These are phyloP conservation scores for Sapayoa aenigma DNA, from an alignment of 2,113 vertebrate species.

Conservation along the genomic window DNA sequence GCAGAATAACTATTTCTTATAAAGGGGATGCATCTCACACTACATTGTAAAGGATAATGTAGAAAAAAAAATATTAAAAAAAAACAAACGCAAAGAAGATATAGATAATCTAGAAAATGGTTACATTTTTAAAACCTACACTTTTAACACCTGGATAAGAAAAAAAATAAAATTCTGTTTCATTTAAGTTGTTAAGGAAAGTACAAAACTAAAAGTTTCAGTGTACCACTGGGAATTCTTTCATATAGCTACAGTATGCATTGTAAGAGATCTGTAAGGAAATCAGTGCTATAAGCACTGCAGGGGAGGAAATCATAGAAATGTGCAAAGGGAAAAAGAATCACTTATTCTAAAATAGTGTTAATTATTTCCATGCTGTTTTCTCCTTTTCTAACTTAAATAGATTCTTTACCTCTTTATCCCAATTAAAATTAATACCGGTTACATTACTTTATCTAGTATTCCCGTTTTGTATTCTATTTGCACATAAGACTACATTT, in stretches of 20 bases:
- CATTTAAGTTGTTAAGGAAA: not conserved
- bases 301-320: not conserved
- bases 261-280: not conserved
- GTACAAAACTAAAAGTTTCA: not conserved
- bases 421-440: not conserved
- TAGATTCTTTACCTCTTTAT: not conserved
- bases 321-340: not conserved
- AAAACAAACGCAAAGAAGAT: not conserved
- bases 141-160: not conserved
- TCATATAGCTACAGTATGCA: not conserved
- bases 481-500: not conserved
- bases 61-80: not conserved
- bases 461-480: not conserved
- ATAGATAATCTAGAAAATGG: not conserved
- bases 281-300: not conserved
- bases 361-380: conserved; percentile 22
- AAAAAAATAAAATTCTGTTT: not conserved
- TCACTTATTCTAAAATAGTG: not conserved
- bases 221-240: not conserved
- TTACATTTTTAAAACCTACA: not conserved
- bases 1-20: not conserved
- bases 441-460: not conserved
- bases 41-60: not conserved
- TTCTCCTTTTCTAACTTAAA: not conserved
- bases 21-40: not conserved